phyloP scores from a whole-genome alignment of 2,113 vertebrate genomes.

The Mustela lutreola region DNA sequence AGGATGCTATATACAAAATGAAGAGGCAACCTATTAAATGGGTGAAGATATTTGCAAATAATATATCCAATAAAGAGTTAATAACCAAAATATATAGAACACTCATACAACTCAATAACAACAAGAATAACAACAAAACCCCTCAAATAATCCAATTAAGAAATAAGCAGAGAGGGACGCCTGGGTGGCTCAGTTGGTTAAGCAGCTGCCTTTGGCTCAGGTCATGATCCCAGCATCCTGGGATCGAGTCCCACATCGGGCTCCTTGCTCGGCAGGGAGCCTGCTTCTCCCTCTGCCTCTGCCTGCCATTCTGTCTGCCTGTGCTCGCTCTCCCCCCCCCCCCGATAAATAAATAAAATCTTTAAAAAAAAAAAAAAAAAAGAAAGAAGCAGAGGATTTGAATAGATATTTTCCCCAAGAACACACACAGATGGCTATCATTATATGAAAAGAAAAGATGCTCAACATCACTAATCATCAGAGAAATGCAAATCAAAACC shows the following conservation, averaged over 20 bases:
- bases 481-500: not conserved
- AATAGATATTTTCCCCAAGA: not conserved
- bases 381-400: not conserved
- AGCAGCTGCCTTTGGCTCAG: no score
- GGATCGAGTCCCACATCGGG: no score
- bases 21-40: not conserved
- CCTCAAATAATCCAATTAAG: not conserved
- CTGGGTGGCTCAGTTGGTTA: no score
- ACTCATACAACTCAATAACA: not conserved
- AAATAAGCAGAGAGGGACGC: not conserved
- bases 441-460: not conserved
- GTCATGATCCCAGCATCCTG: no score
- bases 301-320: no score
- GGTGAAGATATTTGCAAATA: not conserved
- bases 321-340: no score
- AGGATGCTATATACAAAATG: not conserved
- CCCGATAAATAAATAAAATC: no score
- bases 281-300: no score
- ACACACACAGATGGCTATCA: not conserved
- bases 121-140: not conserved
- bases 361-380: no score
- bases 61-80: not conserved
- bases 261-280: no score
- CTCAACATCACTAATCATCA: not conserved
- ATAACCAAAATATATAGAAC: not conserved